Base-by-base conservation (phyloP, 2,797 vertebrate species). In the Brotogeris chrysoptera region DNA sequence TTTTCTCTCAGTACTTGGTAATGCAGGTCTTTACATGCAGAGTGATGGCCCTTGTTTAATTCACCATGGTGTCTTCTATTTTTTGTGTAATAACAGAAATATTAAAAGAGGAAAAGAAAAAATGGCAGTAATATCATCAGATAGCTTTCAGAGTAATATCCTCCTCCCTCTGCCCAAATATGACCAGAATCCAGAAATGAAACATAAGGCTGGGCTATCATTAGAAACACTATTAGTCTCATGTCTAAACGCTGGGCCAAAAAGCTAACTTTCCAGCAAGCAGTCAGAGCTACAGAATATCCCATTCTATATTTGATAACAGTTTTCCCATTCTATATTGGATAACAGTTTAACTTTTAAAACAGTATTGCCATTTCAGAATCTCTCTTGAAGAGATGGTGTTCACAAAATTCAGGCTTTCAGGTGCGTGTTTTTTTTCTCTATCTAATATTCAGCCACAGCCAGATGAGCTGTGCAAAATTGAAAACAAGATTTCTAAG, bases 401-500 rank as follows among this genome's bases (percentile, higher is more conserved):
- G 50, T 86, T 92, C 53, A 78, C 43, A 78, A 78, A 92, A 74
- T 13, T 28, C 13, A 57, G 80, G 38, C 13, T 92, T 92, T 88
- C 68, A 69, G 66, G 53, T 95, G 61, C 21, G 43, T 27, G 24
- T 6, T 14, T 88, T 94, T 64, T 79, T 94, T 47, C 25, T 63
- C n/a, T 25, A 68, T 53, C 79, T 50, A 95, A 61, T 47, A 78
- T 74, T 94, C 77, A 83, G 25, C 55, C 52, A 83, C 28, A 73
- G 90, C 30, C 0, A 0, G 57, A 79, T 34, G 76, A 88, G 43
- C 70, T 70, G 59, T 77, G 21, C 16, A 72, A 94, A 94, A 94
- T 10, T 88, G 81, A 90, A 94, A 92, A 89, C 78, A 77, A 96
- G 87, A 84, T 68, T 93, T 95, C 78, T 46, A 87, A 92, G 82